phyloP scores from a whole-genome alignment of 2,797 vertebrate species.

The Platalea minor region DNA sequence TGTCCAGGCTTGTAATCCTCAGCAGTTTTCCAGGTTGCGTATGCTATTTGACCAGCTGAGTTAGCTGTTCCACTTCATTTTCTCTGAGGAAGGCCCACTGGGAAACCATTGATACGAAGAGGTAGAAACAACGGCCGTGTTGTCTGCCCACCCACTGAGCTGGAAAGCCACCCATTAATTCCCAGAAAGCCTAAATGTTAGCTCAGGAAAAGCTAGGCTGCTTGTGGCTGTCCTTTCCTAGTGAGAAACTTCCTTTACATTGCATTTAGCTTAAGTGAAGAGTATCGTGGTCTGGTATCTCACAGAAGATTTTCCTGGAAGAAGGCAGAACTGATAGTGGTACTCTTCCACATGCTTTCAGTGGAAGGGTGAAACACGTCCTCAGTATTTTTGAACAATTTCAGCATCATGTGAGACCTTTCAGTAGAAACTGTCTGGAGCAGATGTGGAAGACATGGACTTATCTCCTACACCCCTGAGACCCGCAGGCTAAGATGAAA shows the following conservation, averaged over 20 bases:
- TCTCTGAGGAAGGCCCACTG: background rate
- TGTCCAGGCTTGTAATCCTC: background rate
- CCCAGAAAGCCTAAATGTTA: background rate
- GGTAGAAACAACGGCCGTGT: background rate
- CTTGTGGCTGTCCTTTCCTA: background rate
- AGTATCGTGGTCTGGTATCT: accelerated
- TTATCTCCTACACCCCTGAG: too few relatives aligned
- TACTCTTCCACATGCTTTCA: background rate
- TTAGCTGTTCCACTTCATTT: background rate
- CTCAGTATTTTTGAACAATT: background rate
- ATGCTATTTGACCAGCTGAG: background rate
- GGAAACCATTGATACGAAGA: background rate
- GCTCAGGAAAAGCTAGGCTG: background rate
- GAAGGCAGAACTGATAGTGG: background rate
- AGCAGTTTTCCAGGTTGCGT: background rate
- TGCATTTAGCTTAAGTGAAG: background rate
- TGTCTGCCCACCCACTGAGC: background rate
- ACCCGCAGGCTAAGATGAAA: background rate
- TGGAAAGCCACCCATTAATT: background rate
- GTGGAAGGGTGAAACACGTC: accelerated
- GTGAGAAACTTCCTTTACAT: background rate
- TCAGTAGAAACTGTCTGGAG: background rate
- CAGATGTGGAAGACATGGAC: background rate
- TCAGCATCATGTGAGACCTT: background rate
- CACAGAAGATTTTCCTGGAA: background rate